Percentiles rank a stretch among this genome's conserved stretches.
Conservation (phyloP, 2,797 vertebrate species). For the Phrynocephalus forsythii region DNA sequence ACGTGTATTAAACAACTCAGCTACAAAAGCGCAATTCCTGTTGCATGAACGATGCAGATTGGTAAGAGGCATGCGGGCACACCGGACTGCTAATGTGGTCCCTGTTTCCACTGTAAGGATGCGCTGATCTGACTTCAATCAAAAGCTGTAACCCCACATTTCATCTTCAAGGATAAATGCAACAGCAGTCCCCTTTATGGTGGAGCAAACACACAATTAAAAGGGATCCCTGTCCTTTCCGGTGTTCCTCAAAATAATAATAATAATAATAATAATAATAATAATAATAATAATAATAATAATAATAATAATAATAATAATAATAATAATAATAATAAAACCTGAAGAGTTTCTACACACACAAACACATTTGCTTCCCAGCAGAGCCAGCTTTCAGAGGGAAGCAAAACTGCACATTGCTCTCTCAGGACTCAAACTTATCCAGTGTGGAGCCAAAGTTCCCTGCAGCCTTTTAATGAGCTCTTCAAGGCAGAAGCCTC, state of each 20-base stretch:
- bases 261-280: not conserved
- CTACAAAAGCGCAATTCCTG: not conserved
- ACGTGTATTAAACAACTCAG: too few species aligned
- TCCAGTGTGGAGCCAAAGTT: not conserved
- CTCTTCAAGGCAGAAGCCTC: not conserved
- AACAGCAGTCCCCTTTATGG: not conserved
- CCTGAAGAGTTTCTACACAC: too few species aligned
- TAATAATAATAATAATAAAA: too few species aligned
- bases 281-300: too few species aligned
- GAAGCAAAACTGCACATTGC: not conserved
- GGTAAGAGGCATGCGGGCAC: not conserved
- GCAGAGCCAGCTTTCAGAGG: not conserved
- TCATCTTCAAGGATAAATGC: not conserved
- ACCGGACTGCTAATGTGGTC: not conserved
- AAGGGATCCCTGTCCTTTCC: not conserved
- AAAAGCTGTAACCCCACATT: too few species aligned
- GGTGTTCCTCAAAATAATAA: not conserved
- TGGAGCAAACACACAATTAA: too few species aligned
- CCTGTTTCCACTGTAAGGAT: too few species aligned
- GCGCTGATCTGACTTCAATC: too few species aligned
- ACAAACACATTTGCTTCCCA: not conserved
- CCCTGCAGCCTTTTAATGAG: not conserved
- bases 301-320: too few species aligned
- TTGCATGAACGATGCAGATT: too few species aligned
- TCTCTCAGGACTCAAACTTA: not conserved